Evolutionary conservation across 2,113 vertebrate genomes (phyloP), one percentile per base, ranked within the genome.

Genomic region (Bombycilla garrulus): DNA sequence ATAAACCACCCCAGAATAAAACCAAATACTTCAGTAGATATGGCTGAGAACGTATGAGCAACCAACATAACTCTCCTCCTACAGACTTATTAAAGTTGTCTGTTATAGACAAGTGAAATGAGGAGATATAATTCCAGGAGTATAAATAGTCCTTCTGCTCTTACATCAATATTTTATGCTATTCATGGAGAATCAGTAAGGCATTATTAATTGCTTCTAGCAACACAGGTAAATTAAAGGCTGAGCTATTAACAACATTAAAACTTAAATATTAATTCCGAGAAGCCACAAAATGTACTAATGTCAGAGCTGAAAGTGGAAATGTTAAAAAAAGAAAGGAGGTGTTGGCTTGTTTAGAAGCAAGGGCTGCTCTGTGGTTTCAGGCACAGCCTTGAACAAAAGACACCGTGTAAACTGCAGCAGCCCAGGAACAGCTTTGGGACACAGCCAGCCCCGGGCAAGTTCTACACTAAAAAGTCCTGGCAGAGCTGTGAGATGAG

Each of bases 81-180:
- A 58, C 93, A 92, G 56, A 62, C 93, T 86, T 62, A 95, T 51
- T 94, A 35, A 93, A 86, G 48, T 56, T 94, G 80, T 45, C 96
- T 71, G 60, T 70, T 92, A 87, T 5, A 61, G 89, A 77, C 66
- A 92, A 83, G 64, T 69, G 42, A 58, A 94, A 92, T 10, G 35
- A 91, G 33, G 25, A 73, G 81, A n/a, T 83, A 67, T 92, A 91
- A 95, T 93, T 94, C 92, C 89, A 70, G 36, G 91, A 87, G 57
- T 95, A 92, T 90, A 96, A 94, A 95, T 95, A 97, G 96, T 89
- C 94, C 70, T 83, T 96, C 94, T 93, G 71, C 80, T 96, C 93
- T 80, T 28, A 28, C 77, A 96, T 97, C 74, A 96, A 96, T 97
- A 96, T 96, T 95, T 97, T 82, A 97, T 95, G 82, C 60, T 91